Percentiles rank a stretch among this genome's conserved stretches.
Conservation (phyloP, 2,797 vertebrate species). For the Chlorospingus flavigularis region DNA sequence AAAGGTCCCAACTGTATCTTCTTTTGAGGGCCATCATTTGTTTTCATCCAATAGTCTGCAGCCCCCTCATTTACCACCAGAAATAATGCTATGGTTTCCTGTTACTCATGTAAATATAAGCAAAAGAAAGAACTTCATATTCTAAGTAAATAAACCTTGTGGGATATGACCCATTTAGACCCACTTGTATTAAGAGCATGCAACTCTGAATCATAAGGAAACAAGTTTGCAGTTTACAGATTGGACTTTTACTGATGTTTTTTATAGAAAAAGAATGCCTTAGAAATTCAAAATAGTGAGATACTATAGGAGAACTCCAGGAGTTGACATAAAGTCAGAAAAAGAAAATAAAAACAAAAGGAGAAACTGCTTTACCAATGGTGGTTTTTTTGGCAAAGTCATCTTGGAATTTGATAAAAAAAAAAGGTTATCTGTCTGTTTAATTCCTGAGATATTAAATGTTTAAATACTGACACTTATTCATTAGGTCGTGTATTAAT, state of each 20-base stretch:
- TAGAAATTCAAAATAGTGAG: conserved; percentile 30
- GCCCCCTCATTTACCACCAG: not conserved
- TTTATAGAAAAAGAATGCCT: not conserved
- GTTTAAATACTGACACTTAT: not conserved
- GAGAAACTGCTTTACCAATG: not conserved
- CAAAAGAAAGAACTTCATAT: not conserved
- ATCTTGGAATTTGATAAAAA: not conserved
- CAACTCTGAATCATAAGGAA: not conserved
- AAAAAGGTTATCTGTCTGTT: not conserved
- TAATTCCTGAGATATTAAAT: not conserved
- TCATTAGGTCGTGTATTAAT: not conserved
- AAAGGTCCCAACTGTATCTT: conserved; percentile 59
- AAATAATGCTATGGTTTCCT: conserved; percentile 13
- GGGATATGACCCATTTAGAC: not conserved
- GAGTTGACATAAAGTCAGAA: not conserved
- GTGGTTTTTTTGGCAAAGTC: not conserved
- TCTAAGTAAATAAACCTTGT: not conserved
- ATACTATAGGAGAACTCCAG: not conserved
- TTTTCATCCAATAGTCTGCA: conserved; percentile 35
- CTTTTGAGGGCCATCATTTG: conserved; percentile 37
- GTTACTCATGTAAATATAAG: conserved; percentile 24
- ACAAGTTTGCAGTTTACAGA: not conserved
- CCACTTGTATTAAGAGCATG: not conserved
- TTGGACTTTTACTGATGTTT: not conserved
- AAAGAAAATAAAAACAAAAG: not conserved